These are phyloP conservation scores for Bombus pascuorum DNA, from an alignment of 1,140 invertebrate species.

Conservation along the genomic window DNA sequence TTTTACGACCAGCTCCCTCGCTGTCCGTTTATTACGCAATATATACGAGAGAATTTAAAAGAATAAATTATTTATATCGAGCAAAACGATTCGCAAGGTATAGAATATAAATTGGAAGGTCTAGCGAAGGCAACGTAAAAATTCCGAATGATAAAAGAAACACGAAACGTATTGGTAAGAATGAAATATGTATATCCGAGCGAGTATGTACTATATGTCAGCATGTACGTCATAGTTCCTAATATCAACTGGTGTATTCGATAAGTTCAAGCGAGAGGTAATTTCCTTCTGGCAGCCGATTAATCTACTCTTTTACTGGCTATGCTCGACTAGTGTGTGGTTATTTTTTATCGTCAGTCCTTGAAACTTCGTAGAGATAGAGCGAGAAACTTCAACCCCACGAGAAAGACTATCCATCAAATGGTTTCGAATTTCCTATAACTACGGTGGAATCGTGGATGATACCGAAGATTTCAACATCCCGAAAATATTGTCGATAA, in stretches of 20 bases:
- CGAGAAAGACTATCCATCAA: constrained; percentile 1
- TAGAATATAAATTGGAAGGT: not conserved
- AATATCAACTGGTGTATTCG: constrained; percentile 22
- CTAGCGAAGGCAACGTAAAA: not conserved
- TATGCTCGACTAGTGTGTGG: not conserved
- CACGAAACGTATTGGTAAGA: too few species aligned
- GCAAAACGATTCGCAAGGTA: not conserved
- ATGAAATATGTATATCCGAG: not conserved
- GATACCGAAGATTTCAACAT: not conserved
- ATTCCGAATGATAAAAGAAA: not conserved
- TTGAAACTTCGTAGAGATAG: constrained; percentile 32
- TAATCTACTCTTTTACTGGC: constrained; percentile 22
- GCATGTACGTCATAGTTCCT: constrained; percentile 19
- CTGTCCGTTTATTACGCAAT: not conserved
- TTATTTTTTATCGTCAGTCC: constrained; percentile 5
- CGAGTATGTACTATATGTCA: not conserved
- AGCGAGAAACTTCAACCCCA: constrained; percentile 22
- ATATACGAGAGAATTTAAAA: not conserved
- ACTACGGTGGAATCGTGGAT: not conserved
- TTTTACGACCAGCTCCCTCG: not conserved
- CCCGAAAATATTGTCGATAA: not conserved
- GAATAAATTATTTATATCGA: not conserved
- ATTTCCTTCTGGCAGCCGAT: constrained; percentile 34
- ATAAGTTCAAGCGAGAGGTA: constrained; percentile 9
- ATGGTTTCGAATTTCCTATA: not conserved